Evolutionary conservation across 2,797 vertebrate species (phyloP).

Genomic region (Bradypodion ventrale): DNA sequence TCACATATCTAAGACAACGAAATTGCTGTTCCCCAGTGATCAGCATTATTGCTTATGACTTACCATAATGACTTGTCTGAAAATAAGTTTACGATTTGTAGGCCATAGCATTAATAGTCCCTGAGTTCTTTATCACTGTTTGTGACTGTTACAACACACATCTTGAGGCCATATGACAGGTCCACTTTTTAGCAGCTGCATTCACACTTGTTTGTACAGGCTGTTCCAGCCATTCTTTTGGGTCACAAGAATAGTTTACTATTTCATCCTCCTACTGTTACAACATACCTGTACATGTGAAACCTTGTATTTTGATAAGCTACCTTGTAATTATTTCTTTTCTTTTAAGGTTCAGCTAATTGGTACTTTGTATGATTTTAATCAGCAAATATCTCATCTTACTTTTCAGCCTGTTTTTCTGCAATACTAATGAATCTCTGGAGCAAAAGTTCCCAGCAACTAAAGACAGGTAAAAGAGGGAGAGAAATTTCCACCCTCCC

Average conservation of each 20-base stretch:
- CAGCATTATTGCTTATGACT: no score
- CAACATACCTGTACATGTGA: conserved; percentile 14
- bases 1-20: no score
- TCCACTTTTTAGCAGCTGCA: conserved; percentile 60
- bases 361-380: no score
- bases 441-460: background rate
- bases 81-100: no score
- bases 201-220: conserved; percentile 61
- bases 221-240: conserved; percentile 58
- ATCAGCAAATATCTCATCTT: no score
- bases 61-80: no score
- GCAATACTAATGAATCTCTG: background rate
- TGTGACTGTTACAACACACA: conserved; percentile 47
- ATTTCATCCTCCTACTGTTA: conserved; percentile 40
- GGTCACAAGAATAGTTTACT: conserved; percentile 30
- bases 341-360: background rate
- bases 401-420: conserved; percentile 1
- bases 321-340: background rate
- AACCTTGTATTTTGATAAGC: background rate
- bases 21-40: no score
- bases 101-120: no score
- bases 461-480: background rate
- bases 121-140: no score
- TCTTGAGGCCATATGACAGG: conserved; percentile 60
- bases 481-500: background rate